phyloP scores from a whole-genome alignment of 2,113 vertebrate species.

The Nothocercus nigrocapillus region DNA sequence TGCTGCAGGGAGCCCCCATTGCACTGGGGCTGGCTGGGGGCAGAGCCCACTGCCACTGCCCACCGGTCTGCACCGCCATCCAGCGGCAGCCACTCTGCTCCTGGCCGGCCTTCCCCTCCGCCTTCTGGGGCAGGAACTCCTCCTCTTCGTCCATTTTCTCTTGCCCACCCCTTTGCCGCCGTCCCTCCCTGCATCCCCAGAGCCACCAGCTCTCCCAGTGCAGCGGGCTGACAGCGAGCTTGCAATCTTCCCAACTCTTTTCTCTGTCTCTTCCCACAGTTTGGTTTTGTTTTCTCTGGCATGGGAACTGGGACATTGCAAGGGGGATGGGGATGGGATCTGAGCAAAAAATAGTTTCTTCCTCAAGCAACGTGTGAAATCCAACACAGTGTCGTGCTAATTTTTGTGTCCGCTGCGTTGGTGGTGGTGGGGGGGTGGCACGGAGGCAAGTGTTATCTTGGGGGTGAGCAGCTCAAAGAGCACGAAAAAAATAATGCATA shows the following conservation, averaged over 20 bases:
- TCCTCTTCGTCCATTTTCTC: fast-evolving
- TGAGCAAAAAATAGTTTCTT: background rate
- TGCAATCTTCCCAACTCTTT: background rate
- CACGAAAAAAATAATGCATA: background rate
- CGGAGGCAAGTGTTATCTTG: fast-evolving
- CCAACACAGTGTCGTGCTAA: background rate
- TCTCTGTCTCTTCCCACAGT: background rate
- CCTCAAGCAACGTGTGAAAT: background rate
- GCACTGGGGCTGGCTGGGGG: background rate
- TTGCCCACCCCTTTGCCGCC: fast-evolving
- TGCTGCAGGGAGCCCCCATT: too few relatives aligned
- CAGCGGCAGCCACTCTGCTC: conserved; percentile 53
- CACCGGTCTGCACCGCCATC: conserved; percentile 73
- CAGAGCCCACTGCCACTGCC: background rate
- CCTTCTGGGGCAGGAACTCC: fast-evolving
- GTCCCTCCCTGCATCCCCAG: background rate
- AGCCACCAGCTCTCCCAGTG: fast-evolving
- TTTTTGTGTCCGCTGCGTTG: fast-evolving
- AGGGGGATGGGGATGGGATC: conserved; percentile 16
- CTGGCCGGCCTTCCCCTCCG: background rate
- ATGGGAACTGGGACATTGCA: background rate
- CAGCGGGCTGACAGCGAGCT: background rate
- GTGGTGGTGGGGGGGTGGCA: background rate
- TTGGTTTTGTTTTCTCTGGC: background rate
- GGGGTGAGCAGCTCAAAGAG: background rate